Conservation (phyloP, 2,888 invertebrate genomes). For the Sicus ferrugineus region DNA sequence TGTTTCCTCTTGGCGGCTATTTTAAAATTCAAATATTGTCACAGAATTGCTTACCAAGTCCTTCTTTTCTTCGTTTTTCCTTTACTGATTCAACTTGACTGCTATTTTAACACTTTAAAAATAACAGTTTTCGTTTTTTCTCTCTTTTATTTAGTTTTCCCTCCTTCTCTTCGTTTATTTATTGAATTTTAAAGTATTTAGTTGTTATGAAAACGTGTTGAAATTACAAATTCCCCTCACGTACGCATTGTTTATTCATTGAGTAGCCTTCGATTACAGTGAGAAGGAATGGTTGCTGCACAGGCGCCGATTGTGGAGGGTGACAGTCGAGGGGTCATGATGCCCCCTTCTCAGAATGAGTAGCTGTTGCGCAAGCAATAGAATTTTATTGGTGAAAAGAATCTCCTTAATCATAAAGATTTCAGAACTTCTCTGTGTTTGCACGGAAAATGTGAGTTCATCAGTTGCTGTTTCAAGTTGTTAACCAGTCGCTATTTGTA, state of each 20-base stretch:
- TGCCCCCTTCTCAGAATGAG: too few species aligned
- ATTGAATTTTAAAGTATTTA: background rate
- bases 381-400: too few species aligned
- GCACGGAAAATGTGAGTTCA: too few species aligned
- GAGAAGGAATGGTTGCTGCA: slow-evolving; percentile 13
- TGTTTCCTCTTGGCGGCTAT: background rate
- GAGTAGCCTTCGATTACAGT: background rate
- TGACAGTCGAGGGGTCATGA: too few species aligned
- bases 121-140: background rate
- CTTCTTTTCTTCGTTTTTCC: background rate
- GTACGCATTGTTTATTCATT: slow-evolving; percentile 42
- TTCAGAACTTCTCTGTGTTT: too few species aligned
- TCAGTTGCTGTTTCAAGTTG: too few species aligned
- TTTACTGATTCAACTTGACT: background rate
- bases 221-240: slow-evolving; percentile 58
- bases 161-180: background rate
- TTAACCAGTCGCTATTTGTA: too few species aligned
- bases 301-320: slow-evolving; percentile 33
- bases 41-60: background rate
- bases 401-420: too few species aligned
- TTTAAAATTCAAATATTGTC: slow-evolving; percentile 21
- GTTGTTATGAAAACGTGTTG: slow-evolving; percentile 49
- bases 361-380: too few species aligned
- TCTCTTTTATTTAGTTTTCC: background rate
- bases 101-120: background rate